Base-by-base conservation (phyloP, 2,888 invertebrate species). In the Melanophora roralis region DNA sequence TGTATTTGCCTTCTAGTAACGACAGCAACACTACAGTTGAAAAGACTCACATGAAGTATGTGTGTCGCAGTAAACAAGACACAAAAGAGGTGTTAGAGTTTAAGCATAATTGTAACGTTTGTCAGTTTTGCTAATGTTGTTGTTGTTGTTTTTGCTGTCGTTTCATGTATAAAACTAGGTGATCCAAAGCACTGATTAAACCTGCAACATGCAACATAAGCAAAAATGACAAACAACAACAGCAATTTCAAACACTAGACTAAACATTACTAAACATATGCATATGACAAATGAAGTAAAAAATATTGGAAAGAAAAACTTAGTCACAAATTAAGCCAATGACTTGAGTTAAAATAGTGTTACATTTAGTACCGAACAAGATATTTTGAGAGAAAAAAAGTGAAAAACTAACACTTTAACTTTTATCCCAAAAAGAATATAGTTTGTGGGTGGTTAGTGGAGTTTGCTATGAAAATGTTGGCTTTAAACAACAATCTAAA, bases 141-240 rank as follows among this genome's bases (percentile, higher is more conserved):
- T 67, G 67, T 67, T 67, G 67, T 51, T 74, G 51, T 23, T 65
- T 65, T 60, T 57, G 67, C 67, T 64, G 76, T 77, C 62, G 62
- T 67, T 74, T 74, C 75, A 60, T 71, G 34, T 64, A 49, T 23
- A 21, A 62, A 76, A 64, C 72, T 73, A 68, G 76, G 76, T 68
- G 80, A 80, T 80, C 72, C 38, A 65, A 80, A 64, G 72, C 80
- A 76, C 60, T 80, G 80, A 80, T 76, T 80, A 72, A 67, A 68
- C 68, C 68, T 51, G 75, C 80, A 80, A 76, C 80, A 80, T 80
- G 76, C 80, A 80, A 76, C 76, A 80, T 73, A 73, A 65, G 67
- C 72, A 76, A 43, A 80, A 80, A 74, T 74, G 59, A 74, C 74
- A 74, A 74, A 67, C 74, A 47, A 19, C 40, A 40, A 38, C n/a